Evolutionary conservation across 2,888 invertebrate species (phyloP).

Genomic region (Eristalis tenax): DNA sequence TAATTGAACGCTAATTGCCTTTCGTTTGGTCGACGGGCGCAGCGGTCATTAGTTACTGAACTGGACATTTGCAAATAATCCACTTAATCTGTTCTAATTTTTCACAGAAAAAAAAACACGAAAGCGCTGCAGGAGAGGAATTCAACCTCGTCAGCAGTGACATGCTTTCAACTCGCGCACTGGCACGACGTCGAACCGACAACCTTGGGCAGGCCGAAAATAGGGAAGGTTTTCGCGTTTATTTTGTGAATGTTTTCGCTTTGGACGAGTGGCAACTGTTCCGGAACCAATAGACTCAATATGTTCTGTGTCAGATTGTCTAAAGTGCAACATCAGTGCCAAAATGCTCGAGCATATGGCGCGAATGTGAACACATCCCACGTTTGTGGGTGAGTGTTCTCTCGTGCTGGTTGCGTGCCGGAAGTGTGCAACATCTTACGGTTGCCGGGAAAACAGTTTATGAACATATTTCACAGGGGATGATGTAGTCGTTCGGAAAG

Average conservation of each 20-base stretch:
- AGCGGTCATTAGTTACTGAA: conserved; percentile 21
- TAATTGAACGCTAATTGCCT: conserved; percentile 33
- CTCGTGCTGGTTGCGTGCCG: neutral
- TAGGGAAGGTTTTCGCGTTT: conserved; percentile 7
- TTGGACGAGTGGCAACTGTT: conserved; percentile 32
- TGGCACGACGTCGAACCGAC: neutral
- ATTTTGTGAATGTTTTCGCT: conserved; percentile 17
- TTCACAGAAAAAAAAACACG: neutral
- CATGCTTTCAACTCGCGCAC: neutral
- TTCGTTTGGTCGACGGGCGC: conserved; percentile 2
- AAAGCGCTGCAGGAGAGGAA: neutral
- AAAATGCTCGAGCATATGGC: neutral
- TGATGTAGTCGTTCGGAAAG: neutral
- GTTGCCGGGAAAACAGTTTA: neutral
- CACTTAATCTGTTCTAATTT: conserved; percentile 25
- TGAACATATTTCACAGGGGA: neutral
- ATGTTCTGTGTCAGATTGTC: conserved; percentile 22
- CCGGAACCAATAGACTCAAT: conserved; percentile 44
- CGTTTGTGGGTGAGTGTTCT: no score
- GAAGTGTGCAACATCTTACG: neutral
- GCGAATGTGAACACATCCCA: no score
- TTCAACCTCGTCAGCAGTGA: conserved; percentile 4
- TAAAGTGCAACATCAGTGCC: conserved; percentile 11
- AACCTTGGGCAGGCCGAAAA: conserved; percentile 18
- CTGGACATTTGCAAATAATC: conserved; percentile 15